Evolutionary conservation across 2,888 invertebrate genomes (phyloP), one percentile per base, ranked within the genome.

Genomic region (Lysandra bellargus): DNA sequence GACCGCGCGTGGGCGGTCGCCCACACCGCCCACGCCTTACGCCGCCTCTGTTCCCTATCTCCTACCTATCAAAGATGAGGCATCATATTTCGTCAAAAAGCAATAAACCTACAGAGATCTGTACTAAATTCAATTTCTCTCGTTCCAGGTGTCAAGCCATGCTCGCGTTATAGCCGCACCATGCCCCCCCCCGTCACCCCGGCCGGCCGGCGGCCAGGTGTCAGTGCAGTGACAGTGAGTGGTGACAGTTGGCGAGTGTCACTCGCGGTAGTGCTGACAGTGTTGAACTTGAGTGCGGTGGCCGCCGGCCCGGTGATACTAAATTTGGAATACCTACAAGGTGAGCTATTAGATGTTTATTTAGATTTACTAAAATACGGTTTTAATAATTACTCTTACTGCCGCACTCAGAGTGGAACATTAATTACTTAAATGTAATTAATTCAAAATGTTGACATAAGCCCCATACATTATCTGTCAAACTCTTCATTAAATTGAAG

Each of bases 301-400:
- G 84, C 84, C 37, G 94, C 92, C 1, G 92, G 92, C 0, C 94
- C 94, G 2, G 93, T 94, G 61, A 83, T 93, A 81, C 83, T 94
- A 17, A 92, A 89, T 83, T 84, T 93, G 91, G 91, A 92, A 85
- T 92, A 94, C 87, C 87, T 91, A 80, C 94, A 93, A 90, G 94
- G 94, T 94, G 86, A 88, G 83, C 0, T 73, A 23, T 40, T 64
- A 2, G 9, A 49, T 2, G 3, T 9, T 4, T 30, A 12, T 64
- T 64, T 61, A 23, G 23, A 23, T 23, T 23, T 23, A 23, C 60
- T 7, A 9, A 12, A 49, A 44, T 49, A 49, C 49, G 9, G 49
- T 9, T 49, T 49, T 3, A 49, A 2, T 3, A 49, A 2, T 49
- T 44, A 44, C 44, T 44, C 44, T 40, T 6, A 23, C 23, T 23